These are phyloP conservation scores for Siniperca knerii DNA, from an alignment of 2,113 vertebrate genomes.

Conservation along the genomic window DNA sequence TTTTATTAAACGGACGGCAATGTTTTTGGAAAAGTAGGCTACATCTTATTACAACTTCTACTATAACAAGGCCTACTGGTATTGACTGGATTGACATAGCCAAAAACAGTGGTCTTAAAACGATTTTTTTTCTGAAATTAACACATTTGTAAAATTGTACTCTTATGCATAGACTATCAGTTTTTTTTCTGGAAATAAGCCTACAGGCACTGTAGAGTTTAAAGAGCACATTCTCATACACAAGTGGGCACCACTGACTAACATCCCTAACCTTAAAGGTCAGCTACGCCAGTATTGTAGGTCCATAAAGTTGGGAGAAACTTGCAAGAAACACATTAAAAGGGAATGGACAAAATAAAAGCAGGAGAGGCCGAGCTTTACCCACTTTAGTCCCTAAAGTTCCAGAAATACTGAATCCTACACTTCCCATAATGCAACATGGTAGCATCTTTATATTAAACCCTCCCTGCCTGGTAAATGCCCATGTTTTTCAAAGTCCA, in stretches of 20 bases:
- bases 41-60: background rate
- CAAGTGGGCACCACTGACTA: background rate
- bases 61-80: too few relatives aligned
- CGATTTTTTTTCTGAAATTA: too few relatives aligned
- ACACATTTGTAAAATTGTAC: background rate
- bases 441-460: background rate
- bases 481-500: background rate
- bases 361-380: background rate
- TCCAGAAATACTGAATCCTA: background rate
- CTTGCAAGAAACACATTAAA: background rate
- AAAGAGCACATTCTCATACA: background rate
- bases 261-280: background rate
- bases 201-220: background rate
- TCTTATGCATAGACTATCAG: background rate
- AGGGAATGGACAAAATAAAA: background rate
- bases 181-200: background rate
- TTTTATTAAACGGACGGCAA: background rate
- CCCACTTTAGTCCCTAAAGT: background rate
- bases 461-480: background rate
- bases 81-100: too few relatives aligned
- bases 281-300: background rate
- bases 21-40: background rate
- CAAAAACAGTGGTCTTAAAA: background rate
- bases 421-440: background rate
- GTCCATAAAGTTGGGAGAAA: background rate